Base-by-base conservation (phyloP, 2,113 vertebrate species). In the Eleginops maclovinus region DNA sequence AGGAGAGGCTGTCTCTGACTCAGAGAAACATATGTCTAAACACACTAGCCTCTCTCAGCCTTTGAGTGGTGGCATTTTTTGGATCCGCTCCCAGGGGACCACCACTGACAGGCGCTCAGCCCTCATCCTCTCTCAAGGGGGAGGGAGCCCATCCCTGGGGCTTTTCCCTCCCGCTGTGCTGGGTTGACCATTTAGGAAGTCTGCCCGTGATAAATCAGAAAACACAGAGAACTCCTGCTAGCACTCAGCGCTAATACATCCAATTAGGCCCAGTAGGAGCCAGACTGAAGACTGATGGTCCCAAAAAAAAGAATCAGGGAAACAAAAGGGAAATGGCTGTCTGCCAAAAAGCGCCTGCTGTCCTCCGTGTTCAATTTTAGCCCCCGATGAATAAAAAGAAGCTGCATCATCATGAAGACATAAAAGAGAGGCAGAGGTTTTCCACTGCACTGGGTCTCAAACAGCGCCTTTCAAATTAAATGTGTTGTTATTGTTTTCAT, bases 181-280 rank as follows among this genome's bases (percentile, higher is more conserved):
- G 43, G 56, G 40, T 46, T 14, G 63, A 36, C 40, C 71, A 61
- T 72, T 76, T 59, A 71, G 55, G 51, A 80, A 75, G 66, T 47
- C 44, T 83, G 59, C 71, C 88, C 68, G 22, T 86, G 77, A 83
- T 90, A 84, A 93, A 90, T 77, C 43, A 61, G 90, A 19, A n/a
- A 17, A 70, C 82, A 83, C 66, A 73, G 83, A 58, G 63, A 75
- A 77, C 47, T 74, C 78, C 79, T 72, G 82, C 82, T 73, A 72
- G 68, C 72, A 77, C 70, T 88, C 79, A 70, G 49, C 49, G 50
- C 75, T 87, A 79, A 93, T 86, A 72, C 67, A 63, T 72, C 85
- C 81, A 89, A 87, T 91, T 90, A 91, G 62, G 61, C 80, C 59
- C 80, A 59, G 82, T 73, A 41, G 80, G 85, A 75, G 75, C 41